Base-by-base conservation (phyloP, 2,113 vertebrate genomes). In the Halcyon senegalensis region DNA sequence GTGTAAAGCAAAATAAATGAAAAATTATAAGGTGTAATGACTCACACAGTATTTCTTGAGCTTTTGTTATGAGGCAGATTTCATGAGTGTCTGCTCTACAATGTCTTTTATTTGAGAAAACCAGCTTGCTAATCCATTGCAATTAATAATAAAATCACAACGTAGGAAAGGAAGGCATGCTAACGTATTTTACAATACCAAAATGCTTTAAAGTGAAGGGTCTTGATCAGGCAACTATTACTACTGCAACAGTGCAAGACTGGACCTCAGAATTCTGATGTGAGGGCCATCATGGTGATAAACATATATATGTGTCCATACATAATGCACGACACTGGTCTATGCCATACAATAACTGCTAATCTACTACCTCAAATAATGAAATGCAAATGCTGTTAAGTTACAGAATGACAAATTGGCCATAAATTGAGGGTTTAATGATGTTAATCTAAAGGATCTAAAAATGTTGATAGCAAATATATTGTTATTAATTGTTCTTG, bases 31-130 rank as follows among this genome's bases (percentile, higher is more conserved):
- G 27, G 24, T 82, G 44, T 74, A 84, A 53, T 79, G 48, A 79
- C 19, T 77, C 60, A 74, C 28, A 83, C 20, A 56, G 0, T 66
- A 53, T 79, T 89, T 93, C 46, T 64, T 89, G n/a, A 46, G 15
- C n/a, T 82, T 86, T 11, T 91, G 56, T 79, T 90, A 79, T 37
- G 23, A 88, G 48, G 6, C 25, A 87, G 66, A 90, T 88, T 84
- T 90, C 76, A 89, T 35, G 50, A 90, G 9, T 75, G 55, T 82
- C 91, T 88, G 46, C 20, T 84, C 46, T 88, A 24, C 58, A 63
- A 28, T 7, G 43, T 66, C 37, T 93, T 92, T 91, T 93, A 33
- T 90, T 89, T 63, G 62, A 80, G n/a, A 91, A 87, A 96, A 89
- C 5, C 23, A 82, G 19, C 7, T 80, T 91, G 31, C 43, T 90